Evolutionary conservation across 2,888 invertebrate genomes (phyloP), one percentile per base, ranked within the genome.

Genomic region (Melitaea athalia): DNA sequence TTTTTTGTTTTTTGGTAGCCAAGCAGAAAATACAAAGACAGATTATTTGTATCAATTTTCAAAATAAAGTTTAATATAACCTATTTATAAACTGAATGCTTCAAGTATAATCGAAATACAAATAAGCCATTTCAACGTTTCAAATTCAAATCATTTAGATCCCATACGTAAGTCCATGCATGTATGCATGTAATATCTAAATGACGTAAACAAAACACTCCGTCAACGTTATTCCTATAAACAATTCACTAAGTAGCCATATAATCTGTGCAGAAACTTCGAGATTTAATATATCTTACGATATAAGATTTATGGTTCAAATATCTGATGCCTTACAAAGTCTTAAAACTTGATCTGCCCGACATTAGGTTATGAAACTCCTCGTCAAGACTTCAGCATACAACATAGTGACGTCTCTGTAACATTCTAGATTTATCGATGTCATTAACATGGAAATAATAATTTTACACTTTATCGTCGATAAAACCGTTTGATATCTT

Each of bases 371-470:
- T 71, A 71, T 71, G 68, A 71, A 71, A 71, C 59, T 70, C 60
- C 64, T 64, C 61, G 61, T 71, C 61, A 49, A 60, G 17, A 53
- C 57, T 57, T 57, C 60, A 53, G 45, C 52, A 60, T 62, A 67
- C 66, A 67, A 67, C 57, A 14, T 42, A 81, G 84, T 87, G 82
- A 81, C 81, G 81, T 80, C 78, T 78, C 76, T 76, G 79, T 85
- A 78, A 84, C 78, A 76, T 79, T 78, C 78, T 59, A 76, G 80
- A 90, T 91, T 91, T 90, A 91, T 89, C 77, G 86, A 70, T 68
- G 85, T 88, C 81, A 89, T 90, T 86, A 89, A 88, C 89, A 87
- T 85, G 87, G 82, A 85, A 87, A 90, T 89, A 88, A 89, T 89
- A 87, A 88, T 89, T 86, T 80, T 79, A 76, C 80, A 83, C 82